Base-by-base conservation (phyloP, 2,113 vertebrate species). In the Pica pica region DNA sequence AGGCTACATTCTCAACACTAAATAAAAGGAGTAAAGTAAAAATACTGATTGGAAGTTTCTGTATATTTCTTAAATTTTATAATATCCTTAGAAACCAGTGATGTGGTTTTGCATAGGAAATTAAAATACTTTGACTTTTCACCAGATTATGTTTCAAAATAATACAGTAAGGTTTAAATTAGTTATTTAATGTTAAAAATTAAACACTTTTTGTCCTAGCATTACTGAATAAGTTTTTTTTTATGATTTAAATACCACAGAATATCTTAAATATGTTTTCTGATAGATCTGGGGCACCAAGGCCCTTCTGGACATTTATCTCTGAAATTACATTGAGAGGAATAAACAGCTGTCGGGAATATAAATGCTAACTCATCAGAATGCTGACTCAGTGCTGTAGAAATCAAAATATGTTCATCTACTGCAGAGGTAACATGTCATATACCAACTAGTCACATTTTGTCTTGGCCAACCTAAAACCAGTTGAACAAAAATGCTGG, bases 281-380 rank as follows among this genome's bases (percentile, higher is more conserved):
- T 98, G 98, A 98, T 98, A 98, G 98, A 98, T 98, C 96, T 98
- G 91, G 98, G 98, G 74, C 98, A 98, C 96, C 46, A 95, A 97
- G 98, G 95, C 96, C 97, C 98, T 98, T 97, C 98, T 97, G 97
- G 98, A 98, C 97, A 98, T 98, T 97, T 98, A 97, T 97, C 97
- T 98, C 96, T 94, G 97, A 96, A 97, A 98, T 98, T 97, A 98
- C 97, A 97, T 52, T 96, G 97, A 97, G 92, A 98, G 97, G 97
- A 98, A 97, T 97, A 98, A 98, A 98, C 97, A 98, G 96, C 97
- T 97, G 97, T 97, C 97, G 92, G 95, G 96, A 97, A 97, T 97
- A 95, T 93, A 98, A 97, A 97, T 96, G 97, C 96, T 95, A 97
- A 94, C 97, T 96, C 97, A 97, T 96, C 96, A 94, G 94, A 97